Conservation (phyloP, 2,113 vertebrate genomes). For the Vulpes lagopus region DNA sequence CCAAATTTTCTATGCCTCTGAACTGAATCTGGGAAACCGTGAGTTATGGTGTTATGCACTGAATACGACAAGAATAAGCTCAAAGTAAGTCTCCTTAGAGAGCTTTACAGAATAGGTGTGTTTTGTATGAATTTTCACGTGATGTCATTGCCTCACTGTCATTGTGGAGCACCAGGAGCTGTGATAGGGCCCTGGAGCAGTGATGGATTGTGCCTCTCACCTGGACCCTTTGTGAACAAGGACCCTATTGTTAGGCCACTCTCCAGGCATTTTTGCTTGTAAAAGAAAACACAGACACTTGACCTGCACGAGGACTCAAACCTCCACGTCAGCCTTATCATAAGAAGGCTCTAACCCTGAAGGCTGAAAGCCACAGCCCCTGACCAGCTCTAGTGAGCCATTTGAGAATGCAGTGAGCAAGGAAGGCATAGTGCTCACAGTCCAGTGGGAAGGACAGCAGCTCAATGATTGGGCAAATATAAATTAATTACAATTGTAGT, state of each 20-base stretch:
- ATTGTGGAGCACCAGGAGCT: not conserved
- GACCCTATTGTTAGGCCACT: not conserved
- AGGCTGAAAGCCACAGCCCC: not conserved
- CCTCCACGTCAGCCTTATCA: not conserved
- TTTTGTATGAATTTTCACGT: not conserved
- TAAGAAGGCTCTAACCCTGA: not conserved
- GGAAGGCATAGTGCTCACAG: not conserved
- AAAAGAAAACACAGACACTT: not conserved
- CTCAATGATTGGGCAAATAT: not conserved
- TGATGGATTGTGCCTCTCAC: not conserved
- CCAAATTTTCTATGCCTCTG: conserved; percentile 37
- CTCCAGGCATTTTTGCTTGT: not conserved
- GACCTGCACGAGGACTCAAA: not conserved
- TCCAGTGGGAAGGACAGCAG: not conserved
- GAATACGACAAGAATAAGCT: not conserved
- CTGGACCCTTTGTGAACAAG: not conserved
- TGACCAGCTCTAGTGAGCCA: not conserved
- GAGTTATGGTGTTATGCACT: not conserved
- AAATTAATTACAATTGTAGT: not conserved
- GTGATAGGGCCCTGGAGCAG: not conserved
- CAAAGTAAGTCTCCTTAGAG: not conserved
- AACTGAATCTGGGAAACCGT: conserved; percentile 46
- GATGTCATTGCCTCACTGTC: conserved; percentile 27
- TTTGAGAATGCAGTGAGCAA: not conserved
- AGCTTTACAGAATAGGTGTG: not conserved